Evolutionary conservation across 2,888 invertebrate species (phyloP).

Genomic region (Mayetiola destructor): DNA sequence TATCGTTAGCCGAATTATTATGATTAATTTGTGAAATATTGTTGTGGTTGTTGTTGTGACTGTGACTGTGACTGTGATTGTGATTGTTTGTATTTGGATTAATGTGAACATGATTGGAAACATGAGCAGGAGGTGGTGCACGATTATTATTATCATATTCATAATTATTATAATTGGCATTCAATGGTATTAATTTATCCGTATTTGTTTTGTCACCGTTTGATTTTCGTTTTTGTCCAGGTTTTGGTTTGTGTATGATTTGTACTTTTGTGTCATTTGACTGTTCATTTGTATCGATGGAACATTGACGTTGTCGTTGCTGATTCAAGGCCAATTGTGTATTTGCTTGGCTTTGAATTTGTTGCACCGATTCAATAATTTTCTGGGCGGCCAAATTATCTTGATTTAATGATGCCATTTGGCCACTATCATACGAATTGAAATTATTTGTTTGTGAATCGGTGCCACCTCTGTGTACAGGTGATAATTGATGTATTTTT

Average conservation of each 20-base stretch:
- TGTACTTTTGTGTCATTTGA: not conserved
- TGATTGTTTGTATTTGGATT: conserved; percentile 16
- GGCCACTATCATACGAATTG: not conserved
- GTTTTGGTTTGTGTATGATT: not conserved
- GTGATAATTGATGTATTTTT: conserved; percentile 10
- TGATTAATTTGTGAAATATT: not conserved
- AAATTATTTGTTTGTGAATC: not conserved
- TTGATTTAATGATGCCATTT: not conserved
- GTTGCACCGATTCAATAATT: not conserved
- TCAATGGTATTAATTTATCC: too few relatives aligned
- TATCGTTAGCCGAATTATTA: conserved; percentile 18
- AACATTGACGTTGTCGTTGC: not conserved
- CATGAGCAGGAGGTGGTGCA: conserved; percentile 9
- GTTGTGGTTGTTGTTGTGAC: conserved; percentile 14
- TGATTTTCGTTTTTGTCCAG: not conserved
- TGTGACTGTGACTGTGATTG: conserved; percentile 1
- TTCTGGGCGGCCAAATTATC: conserved; percentile 39
- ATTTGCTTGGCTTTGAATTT: not conserved
- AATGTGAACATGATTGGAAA: conserved; percentile 17
- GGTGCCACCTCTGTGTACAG: not conserved
- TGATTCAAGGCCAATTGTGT: conserved; percentile 50
- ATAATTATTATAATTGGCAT: too few relatives aligned
- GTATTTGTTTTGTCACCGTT: not conserved
- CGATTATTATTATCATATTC: too few relatives aligned
- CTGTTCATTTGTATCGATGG: too few relatives aligned